Evolutionary conservation across 2,797 vertebrate species (phyloP).

Genomic region (Erethizon dorsatum): DNA sequence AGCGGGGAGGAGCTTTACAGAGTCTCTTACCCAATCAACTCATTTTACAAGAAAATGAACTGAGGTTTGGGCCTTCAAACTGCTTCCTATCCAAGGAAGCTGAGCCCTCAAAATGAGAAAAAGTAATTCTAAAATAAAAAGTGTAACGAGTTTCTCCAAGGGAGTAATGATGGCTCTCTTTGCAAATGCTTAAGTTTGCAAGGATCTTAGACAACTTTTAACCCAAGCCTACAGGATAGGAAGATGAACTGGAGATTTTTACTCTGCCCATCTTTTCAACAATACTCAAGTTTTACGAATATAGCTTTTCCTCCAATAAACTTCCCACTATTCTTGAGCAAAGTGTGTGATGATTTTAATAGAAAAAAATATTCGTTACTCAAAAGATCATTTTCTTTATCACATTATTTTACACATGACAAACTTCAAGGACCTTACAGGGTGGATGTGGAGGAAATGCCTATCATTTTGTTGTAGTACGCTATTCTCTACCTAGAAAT

Average conservation of each 20-base stretch:
- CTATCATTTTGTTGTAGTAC: background rate
- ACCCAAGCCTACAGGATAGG: background rate
- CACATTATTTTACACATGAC: background rate
- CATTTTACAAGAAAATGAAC: background rate
- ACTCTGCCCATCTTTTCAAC: background rate
- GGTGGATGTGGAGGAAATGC: background rate
- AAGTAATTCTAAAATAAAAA: background rate
- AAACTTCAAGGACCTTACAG: background rate
- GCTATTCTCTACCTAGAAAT: background rate
- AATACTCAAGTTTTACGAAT: background rate
- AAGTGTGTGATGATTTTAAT: background rate
- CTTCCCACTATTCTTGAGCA: background rate
- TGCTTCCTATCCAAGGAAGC: background rate
- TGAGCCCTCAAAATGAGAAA: background rate
- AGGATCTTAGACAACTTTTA: background rate
- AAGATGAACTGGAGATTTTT: background rate
- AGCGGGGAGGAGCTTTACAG: background rate
- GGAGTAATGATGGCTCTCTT: background rate
- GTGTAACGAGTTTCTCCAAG: background rate
- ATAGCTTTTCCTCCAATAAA: background rate
- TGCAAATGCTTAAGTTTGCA: background rate
- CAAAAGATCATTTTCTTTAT: constrained; percentile 30
- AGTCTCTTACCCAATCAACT: background rate
- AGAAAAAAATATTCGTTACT: background rate
- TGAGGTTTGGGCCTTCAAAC: background rate